These are phyloP conservation scores for Drosophila histrio DNA, from an alignment of 2,888 invertebrate species.

Conservation along the genomic window DNA sequence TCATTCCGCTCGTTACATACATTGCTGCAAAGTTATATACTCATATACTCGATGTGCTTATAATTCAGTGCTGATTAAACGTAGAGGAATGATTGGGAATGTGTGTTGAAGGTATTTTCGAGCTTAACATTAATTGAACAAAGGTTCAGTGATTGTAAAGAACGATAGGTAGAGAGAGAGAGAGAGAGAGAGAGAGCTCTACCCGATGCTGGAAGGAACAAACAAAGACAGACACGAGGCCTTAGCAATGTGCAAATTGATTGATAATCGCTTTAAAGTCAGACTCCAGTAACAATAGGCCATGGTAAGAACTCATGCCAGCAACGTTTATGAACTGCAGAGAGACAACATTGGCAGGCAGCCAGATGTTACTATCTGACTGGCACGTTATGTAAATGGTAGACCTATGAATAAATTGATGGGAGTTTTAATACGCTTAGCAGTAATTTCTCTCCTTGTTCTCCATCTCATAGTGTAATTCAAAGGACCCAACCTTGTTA, in stretches of 20 bases:
- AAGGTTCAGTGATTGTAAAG: neutral
- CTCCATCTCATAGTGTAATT: neutral
- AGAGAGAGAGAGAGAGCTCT: neutral
- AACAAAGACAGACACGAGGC: conserved; percentile 17
- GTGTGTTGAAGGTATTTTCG: neutral
- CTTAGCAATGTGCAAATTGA: conserved; percentile 60
- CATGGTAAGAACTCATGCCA: neutral
- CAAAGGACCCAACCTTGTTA: conserved; percentile 47
- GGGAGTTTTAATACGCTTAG: conserved; percentile 41
- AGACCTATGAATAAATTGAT: conserved; percentile 50
- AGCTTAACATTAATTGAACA: neutral
- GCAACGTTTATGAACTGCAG: neutral
- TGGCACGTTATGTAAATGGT: conserved; percentile 31
- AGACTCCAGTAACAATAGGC: conserved; percentile 11
- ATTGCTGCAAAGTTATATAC: no score
- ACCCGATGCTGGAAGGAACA: neutral
- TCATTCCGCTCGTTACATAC: no score
- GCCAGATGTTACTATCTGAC: conserved; percentile 6
- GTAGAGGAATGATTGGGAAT: neutral
- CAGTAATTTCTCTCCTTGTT: neutral
- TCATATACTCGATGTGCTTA: neutral
- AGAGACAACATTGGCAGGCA: neutral
- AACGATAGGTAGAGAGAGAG: neutral
- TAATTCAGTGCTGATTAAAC: neutral
- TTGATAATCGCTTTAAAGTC: conserved; percentile 52